Base-by-base conservation (phyloP, 2,113 vertebrate genomes). In the Dasyornis broadbenti region DNA sequence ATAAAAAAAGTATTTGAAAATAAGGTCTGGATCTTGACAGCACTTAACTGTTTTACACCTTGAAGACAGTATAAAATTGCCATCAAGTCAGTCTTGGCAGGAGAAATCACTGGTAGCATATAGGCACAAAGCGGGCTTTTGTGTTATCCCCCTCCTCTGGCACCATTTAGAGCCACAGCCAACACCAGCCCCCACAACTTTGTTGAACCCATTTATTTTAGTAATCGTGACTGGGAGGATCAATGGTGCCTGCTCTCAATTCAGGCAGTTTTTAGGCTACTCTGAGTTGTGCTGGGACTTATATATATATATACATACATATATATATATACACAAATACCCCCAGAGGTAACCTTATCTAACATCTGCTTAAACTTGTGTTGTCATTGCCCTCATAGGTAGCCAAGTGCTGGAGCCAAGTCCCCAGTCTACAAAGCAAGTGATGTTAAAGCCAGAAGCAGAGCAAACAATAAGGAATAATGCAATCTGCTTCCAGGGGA, bases 381-480 rank as follows among this genome's bases (percentile, higher is more conserved):
- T 33, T 85, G 66, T 64, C 86, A 37, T 27, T 66, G 66, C 37
- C 50, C 60, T 68, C 45, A 20, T 15, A 60, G 53, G 72, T 5
- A 82, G 76, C 56, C 56, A 81, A 68, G 53, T 40, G 57, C 30
- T 53, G n/a, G 49, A 87, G 90, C 69, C 85, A 94, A 76, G 49
- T 40, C 54, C 59, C 81, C 49, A 53, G 56, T 56, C 42, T 81
- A 21, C 12, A 40, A 76, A 89, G 52, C 0, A 0, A 75, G 68
- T 5, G 31, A 71, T 71, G 75, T 47, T 85, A 53, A 88, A 88
- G 60, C 75, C 59, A 92, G 81, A 85, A 92, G 76, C 13, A 59
- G 64, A 92, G 35, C 52, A 93, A 96, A 93, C 80, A 94, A 93
- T 80, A 59, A 95, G 52, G 57, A 96, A 92, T 93, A 95, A 94